Conservation (phyloP, 2,113 vertebrate species). For the Oreocharis arfaki region DNA sequence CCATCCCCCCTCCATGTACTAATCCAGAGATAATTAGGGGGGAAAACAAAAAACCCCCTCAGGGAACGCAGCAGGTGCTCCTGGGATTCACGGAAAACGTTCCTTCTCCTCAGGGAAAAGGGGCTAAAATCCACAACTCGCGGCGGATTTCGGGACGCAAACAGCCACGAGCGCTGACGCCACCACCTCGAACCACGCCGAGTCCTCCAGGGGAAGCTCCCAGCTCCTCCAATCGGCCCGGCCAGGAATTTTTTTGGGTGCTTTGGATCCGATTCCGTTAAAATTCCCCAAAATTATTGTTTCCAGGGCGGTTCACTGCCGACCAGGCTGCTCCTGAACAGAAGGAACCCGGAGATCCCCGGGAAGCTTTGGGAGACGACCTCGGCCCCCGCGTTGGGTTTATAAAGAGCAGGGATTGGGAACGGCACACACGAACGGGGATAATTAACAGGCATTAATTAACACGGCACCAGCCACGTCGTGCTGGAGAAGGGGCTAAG, state of each 20-base stretch:
- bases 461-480: background rate
- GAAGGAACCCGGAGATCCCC: background rate
- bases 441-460: background rate
- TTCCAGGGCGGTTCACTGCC: rapidly evolving
- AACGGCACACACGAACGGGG: rapidly evolving
- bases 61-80: background rate
- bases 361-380: background rate
- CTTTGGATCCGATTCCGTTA: too few relatives aligned
- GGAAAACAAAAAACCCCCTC: background rate
- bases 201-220: background rate
- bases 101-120: background rate
- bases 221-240: background rate
- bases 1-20: too few relatives aligned
- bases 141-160: background rate
- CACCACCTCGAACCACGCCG: background rate
- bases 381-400: too few relatives aligned
- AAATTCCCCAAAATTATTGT: background rate
- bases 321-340: background rate
- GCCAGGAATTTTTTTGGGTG: rapidly evolving
- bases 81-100: background rate
- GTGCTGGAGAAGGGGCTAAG: background rate
- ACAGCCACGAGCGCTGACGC: background rate
- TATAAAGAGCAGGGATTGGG: background rate
- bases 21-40: rapidly evolving
- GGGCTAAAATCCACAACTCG: background rate